Conservation (phyloP, 2,113 vertebrate species). For the Pomatorhinus ruficollis region DNA sequence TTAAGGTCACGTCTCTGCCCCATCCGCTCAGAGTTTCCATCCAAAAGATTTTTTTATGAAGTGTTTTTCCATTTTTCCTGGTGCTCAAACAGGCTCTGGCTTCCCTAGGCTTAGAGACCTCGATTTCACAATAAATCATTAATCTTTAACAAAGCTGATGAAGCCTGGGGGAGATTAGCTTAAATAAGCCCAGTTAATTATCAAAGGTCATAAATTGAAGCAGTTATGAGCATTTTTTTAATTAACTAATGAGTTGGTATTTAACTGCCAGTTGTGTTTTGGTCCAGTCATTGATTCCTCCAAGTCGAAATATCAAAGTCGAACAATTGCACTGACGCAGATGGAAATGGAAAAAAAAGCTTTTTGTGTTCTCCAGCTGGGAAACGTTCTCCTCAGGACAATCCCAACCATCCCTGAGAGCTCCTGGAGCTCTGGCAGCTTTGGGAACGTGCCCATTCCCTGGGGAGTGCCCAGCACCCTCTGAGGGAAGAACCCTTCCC, state of each 20-base stretch:
- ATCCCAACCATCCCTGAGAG: fast-evolving
- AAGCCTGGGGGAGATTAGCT: constrained; percentile 50
- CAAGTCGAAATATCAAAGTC: background rate
- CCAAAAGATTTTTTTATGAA: constrained; percentile 54
- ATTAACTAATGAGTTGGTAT: constrained; percentile 68
- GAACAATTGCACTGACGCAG: background rate
- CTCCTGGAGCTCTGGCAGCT: background rate
- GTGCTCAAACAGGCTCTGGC: constrained; percentile 9
- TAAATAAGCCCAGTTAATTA: constrained; percentile 70
- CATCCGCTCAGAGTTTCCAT: constrained; percentile 27
- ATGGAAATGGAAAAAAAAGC: background rate
- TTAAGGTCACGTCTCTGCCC: constrained; percentile 40
- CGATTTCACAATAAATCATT: constrained; percentile 56
- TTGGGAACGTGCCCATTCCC: background rate
- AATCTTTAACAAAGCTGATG: constrained; percentile 54
- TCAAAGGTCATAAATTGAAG: constrained; percentile 65
- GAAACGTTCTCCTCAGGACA: fast-evolving
- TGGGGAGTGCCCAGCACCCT: background rate
- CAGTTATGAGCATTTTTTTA: constrained; percentile 40
- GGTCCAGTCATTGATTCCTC: constrained; percentile 52
- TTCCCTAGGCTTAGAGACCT: constrained; percentile 37
- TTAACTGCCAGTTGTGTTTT: constrained; percentile 44
- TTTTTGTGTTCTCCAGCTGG: background rate
- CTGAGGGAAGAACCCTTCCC: too few species aligned
- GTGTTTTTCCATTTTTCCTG: constrained; percentile 5